Evolutionary conservation across 2,113 vertebrate species (phyloP), one percentile per base, ranked within the genome.

Genomic region (Mustelus asterias): DNA sequence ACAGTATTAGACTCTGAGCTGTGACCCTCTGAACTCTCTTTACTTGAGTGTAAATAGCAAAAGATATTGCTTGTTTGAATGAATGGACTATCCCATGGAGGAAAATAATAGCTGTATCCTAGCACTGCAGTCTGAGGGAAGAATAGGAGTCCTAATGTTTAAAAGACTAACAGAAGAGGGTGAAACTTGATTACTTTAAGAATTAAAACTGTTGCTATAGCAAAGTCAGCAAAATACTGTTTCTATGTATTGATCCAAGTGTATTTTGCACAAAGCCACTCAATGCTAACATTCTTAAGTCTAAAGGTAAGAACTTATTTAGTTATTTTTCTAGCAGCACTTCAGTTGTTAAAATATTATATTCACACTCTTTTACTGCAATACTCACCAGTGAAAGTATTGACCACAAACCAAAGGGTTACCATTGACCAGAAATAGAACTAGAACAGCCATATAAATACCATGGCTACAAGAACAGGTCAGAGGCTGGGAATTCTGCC

Each of bases 151-250:
- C 97, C 97, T 97, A 97, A 98, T 97, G 96, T 97, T 94, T 92
- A 0, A 97, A 97, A 97, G 97, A 97, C 96, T 96, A 96, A 96
- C 96, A 97, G 97, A 97, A 96, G 96, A 97, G 96, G 96, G 97
- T 97, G 97, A 98, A 97, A 97, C 97, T 97, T 97, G 97, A 97
- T 98, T 98, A 97, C 97, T 97, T 97, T 97, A 97, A 97, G 97
- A 97, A 98, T 98, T 98, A 98, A 97, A 95, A 97, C 97, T 97
- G 98, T 97, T 98, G 96, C 97, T 97, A 97, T 96, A 97, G 98
- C 97, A 97, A 98, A 97, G 97, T 97, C 97, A 97, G 97, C 97
- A 98, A 98, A 48, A 98, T 97, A 97, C 96, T 97, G 97, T 98
- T 97, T 97, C 98, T 97, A 98, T 97, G 97, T 95, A 97, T 97